These are phyloP conservation scores for Trididemnum nubilum DNA, from an alignment of 23 tunicate genomes.

Conservation along the genomic window DNA sequence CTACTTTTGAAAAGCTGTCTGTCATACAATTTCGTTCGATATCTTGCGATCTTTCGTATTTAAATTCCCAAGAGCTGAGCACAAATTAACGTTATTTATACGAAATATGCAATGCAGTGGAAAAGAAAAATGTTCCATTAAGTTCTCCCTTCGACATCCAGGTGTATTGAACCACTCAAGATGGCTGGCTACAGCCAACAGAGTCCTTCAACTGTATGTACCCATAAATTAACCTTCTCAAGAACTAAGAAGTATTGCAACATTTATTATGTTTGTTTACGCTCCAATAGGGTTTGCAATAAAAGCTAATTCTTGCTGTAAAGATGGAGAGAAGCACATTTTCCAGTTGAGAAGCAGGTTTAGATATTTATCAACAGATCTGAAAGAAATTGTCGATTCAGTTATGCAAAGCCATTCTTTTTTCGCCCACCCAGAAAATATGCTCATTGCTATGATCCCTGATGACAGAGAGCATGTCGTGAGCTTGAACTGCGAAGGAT, in stretches of 20 bases:
- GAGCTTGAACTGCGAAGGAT: background rate
- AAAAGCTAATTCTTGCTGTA: no score
- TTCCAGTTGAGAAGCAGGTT: conserved; percentile 4
- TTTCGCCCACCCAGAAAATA: no score
- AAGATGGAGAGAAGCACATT: no score
- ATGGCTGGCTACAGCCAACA: no score
- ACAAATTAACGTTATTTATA: no score
- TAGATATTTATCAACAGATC: background rate
- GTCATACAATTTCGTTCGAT: background rate
- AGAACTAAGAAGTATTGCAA: no score
- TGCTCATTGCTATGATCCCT: background rate
- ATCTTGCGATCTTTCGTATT: no score
- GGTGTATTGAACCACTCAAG: no score
- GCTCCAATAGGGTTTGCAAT: background rate
- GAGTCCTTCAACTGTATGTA: no score
- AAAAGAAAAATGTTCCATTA: background rate
- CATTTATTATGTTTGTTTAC: background rate
- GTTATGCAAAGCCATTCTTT: background rate
- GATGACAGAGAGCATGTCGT: conserved; percentile 11
- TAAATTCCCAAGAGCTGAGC: no score
- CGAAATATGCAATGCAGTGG: background rate
- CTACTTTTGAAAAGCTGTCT: background rate
- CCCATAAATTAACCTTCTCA: no score
- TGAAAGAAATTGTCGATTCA: no score
- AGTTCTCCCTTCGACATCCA: background rate